Evolutionary conservation across 2,113 vertebrate genomes (phyloP), one percentile per base, ranked within the genome.

Genomic region (Stictonetta naevosa): DNA sequence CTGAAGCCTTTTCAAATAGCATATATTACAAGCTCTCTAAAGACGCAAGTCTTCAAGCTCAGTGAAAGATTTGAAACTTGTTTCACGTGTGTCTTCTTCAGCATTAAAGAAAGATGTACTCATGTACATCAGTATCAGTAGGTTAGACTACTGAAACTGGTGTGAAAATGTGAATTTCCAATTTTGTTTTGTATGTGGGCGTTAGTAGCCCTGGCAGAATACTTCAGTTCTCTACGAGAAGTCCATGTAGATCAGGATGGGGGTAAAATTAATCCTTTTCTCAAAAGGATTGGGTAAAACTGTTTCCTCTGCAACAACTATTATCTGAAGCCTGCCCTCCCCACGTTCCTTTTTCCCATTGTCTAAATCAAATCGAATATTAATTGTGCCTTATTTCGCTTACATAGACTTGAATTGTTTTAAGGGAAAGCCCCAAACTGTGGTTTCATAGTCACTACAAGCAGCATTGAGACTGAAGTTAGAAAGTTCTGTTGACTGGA

Each of bases 301-400:
- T 4, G 13, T 98, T 98, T 98, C 97, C 96, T 98, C 98, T 96
- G 92, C 93, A 91, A 96, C 97, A 97, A 94, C 92, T 97, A 86
- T 97, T 96, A 98, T 98, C 97, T 98, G 95, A 98, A 97, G 97
- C 97, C 98, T 98, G 97, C 97, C 77, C 97, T 91, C 95, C 84
- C 83, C 48, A 50, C 48, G 44, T 85, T 86, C 76, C 42, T 80
- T 96, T 84, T 95, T 91, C 86, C 84, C 93, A 91, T 95, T 93
- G 97, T 97, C 97, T 96, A 97, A 98, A 97, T 97, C 97, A 92
- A 96, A 98, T 94, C 97, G 97, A 95, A 97, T 98, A 98, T 99
- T 99, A 98, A 98, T 99, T 98, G 99, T 99, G 99, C 99, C 99
- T 99, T 99, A 99, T 99, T 99, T 99, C 88, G 98, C 98, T 98